Percentiles rank a stretch among this genome's conserved stretches.
phyloP scores from a whole-genome alignment of 2,797 vertebrate species.

The Hypotaenidia philippensis region DNA sequence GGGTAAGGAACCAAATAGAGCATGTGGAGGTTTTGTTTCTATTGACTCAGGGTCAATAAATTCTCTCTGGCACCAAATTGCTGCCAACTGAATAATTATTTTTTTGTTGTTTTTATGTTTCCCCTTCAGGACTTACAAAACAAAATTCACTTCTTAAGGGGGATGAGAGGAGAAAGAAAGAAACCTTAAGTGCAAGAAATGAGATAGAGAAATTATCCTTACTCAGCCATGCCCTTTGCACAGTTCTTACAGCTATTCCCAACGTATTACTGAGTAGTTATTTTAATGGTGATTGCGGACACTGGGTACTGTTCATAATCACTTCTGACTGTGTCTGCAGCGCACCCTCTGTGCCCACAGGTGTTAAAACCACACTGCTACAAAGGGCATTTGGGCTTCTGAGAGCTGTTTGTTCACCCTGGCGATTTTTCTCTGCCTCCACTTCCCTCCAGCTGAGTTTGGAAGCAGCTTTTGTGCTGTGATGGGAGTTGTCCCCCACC shows the following conservation, averaged over 20 bases:
- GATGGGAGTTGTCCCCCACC: neutral
- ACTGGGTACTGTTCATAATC: neutral
- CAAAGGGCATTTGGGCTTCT: slow-evolving; percentile 20
- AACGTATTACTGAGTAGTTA: neutral
- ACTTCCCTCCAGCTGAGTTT: neutral
- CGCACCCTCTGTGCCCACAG: neutral
- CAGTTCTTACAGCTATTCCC: neutral
- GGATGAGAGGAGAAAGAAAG: neutral
- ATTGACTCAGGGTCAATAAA: neutral
- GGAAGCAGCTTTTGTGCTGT: neutral
- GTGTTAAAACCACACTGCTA: neutral
- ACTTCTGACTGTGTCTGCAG: neutral
- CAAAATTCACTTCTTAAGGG: neutral
- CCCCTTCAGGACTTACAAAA: neutral
- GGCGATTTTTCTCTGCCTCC: neutral
- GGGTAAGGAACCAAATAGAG: neutral
- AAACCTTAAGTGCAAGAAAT: neutral
- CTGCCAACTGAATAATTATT: neutral
- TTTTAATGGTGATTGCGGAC: neutral
- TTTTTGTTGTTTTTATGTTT: neutral
- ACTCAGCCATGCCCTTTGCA: neutral
- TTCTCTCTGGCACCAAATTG: neutral
- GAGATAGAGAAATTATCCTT: neutral
- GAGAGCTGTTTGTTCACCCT: slow-evolving; percentile 8
- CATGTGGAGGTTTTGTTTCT: slow-evolving; percentile 7